Evolutionary conservation across 2,797 vertebrate species (phyloP).

Genomic region (Dipus sagitta): DNA sequence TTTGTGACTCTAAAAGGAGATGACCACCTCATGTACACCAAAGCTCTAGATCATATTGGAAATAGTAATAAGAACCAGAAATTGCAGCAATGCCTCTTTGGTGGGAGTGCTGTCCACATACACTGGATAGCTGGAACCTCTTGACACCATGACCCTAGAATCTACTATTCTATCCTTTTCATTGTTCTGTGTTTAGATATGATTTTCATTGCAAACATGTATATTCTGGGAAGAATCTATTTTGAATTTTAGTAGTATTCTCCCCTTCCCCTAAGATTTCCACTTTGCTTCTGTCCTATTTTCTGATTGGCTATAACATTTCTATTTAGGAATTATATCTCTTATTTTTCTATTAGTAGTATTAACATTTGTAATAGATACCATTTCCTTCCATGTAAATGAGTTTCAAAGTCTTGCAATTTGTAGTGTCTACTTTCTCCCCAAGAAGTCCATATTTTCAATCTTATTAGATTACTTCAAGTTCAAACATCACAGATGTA

Average conservation of each 20-base stretch:
- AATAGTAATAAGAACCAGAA: background rate
- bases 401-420: background rate
- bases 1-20: background rate
- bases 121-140: background rate
- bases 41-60: background rate
- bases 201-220: background rate
- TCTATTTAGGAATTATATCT: background rate
- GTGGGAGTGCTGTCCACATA: background rate
- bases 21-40: fast-evolving
- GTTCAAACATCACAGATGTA: background rate
- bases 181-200: background rate
- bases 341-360: background rate
- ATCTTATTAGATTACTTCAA: background rate
- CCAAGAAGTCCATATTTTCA: background rate
- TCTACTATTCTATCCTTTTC: background rate
- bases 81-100: background rate
- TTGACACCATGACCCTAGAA: background rate
- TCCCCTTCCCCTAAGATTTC: background rate
- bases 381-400: background rate
- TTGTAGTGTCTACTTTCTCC: background rate
- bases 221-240: background rate
- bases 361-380: background rate
- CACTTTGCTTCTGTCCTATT: background rate
- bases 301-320: background rate
- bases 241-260: background rate